Base-by-base conservation (phyloP, 2,113 vertebrate species). In the Cathartes aura region DNA sequence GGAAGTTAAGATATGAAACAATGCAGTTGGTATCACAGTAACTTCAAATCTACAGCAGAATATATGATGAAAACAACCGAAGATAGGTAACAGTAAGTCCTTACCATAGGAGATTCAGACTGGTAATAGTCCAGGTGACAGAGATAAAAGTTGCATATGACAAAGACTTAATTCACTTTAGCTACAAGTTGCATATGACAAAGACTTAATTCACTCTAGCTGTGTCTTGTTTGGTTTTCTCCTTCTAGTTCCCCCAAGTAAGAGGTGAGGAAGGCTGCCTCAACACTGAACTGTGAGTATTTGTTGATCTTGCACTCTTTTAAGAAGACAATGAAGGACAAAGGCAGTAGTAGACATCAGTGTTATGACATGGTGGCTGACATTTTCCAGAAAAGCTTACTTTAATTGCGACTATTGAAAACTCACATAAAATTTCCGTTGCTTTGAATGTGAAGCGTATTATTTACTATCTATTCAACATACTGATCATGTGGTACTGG, bases 221-320 rank as follows among this genome's bases (percentile, higher is more conserved):
- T 89, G 21, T 59, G 47, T 59, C 50, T 79, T 71, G 15, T n/a
- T 66, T 74, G 12, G 48, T 94, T 97, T 96, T 88, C 52, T 96
- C 73, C 80, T 96, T 89, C 34, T 88, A 99, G 98, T 56, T 98
- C 58, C 78, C 90, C 32, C 73, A 81, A n/a, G 96, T 95, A 60
- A 96, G 75, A 76, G 87, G 98, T 72, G 98, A 98, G 60, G 98
- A 98, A 78, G 96, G 90, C 47, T 99, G 98, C 94, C 95, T 93
- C 45, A 97, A 79, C 24, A 8, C 96, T 63, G 98, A 98, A 71
- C 95, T 98, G 98, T 99, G 88, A 98, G 98, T 98, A 98, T 91
- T 72, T 71, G 8, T 30, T 26, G 32, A 60, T 84, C 47, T 80
- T 55, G 32, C 20, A 26, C 48, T 47, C 43, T 60, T 80, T 82